Evolutionary conservation across 1,140 invertebrate species (phyloP).

Genomic region (Platyura marginata): DNA sequence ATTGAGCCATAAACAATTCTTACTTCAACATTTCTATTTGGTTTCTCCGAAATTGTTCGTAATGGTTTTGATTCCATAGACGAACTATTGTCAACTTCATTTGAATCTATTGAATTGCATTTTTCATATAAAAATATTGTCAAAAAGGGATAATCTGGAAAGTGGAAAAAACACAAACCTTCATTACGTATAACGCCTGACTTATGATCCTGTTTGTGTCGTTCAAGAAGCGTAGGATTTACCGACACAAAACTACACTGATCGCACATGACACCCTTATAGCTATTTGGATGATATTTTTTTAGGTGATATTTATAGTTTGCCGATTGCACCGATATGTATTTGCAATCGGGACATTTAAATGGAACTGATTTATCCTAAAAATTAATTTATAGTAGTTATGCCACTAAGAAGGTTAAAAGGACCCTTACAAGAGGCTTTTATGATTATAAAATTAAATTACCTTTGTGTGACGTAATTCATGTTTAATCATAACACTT

Average conservation of each 20-base stretch:
- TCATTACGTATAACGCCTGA: slow-evolving; percentile 13
- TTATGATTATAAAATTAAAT: background rate
- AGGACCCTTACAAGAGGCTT: background rate
- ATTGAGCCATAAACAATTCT: no score
- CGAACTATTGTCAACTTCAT: no score
- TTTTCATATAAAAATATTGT: no score
- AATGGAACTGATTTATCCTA: no score
- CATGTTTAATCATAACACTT: slow-evolving; percentile 20
- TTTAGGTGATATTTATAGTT: slow-evolving; percentile 14
- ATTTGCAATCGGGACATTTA: slow-evolving; percentile 11
- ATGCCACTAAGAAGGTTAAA: background rate
- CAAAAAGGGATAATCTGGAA: no score
- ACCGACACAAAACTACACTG: slow-evolving; percentile 15
- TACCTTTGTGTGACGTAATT: slow-evolving; percentile 12
- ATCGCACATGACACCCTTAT: slow-evolving; percentile 13
- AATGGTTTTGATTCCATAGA: no score
- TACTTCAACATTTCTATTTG: no score
- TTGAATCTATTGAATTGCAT: no score
- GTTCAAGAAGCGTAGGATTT: slow-evolving; percentile 8
- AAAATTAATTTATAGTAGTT: no score
- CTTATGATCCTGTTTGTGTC: slow-evolving; percentile 15
- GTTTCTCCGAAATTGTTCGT: no score
- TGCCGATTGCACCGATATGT: slow-evolving; percentile 14
- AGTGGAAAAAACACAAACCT: no score
- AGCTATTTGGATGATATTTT: slow-evolving; percentile 13